Percentiles rank a stretch among this genome's conserved stretches.
phyloP scores from a whole-genome alignment of 2,797 vertebrate species.

The Mareca penelope region DNA sequence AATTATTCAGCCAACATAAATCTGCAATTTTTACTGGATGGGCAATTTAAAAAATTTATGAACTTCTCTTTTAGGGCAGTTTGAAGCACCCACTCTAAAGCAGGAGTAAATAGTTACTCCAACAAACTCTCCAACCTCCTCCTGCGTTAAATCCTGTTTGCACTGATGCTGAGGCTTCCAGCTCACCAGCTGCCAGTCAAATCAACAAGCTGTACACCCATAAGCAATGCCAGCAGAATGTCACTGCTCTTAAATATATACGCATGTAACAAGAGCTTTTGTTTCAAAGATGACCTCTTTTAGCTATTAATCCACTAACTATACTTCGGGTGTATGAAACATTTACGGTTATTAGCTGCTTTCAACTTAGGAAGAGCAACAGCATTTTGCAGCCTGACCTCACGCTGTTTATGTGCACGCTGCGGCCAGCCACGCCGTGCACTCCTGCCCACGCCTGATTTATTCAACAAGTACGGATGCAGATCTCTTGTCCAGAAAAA shows the following conservation, averaged over 20 bases:
- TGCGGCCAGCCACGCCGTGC: not conserved
- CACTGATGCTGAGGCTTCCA: not conserved
- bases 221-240: not conserved
- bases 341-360: not conserved
- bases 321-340: not conserved
- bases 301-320: not conserved
- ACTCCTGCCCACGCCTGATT: not conserved
- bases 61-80: not conserved
- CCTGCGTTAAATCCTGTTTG: not conserved
- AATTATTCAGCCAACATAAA: conserved; percentile 59
- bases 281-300: not conserved
- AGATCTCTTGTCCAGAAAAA: not conserved
- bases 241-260: not conserved
- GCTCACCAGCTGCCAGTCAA: not conserved
- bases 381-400: not conserved
- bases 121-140: not conserved
- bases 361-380: not conserved
- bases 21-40: not conserved
- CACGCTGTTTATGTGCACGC: not conserved
- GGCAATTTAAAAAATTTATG: conserved; percentile 24
- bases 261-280: not conserved
- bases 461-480: not conserved
- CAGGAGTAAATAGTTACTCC: not conserved
- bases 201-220: not conserved
- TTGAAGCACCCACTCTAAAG: conserved; percentile 15